Evolutionary conservation across 2,797 vertebrate genomes (phyloP).

Genomic region (Sebastes dallii): DNA sequence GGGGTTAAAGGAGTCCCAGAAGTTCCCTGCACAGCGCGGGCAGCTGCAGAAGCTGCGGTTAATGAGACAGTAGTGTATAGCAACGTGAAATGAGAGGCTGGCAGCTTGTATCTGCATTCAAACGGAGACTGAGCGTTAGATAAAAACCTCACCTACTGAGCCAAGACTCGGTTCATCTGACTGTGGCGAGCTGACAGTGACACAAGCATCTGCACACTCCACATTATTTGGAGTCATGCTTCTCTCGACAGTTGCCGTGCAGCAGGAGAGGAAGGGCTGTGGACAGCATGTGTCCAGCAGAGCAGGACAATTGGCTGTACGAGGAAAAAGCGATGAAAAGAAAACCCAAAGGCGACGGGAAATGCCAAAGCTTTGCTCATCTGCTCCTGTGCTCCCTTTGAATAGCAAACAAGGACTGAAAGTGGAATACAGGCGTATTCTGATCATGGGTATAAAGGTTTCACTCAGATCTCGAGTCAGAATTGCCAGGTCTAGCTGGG

Average conservation of each 20-base stretch:
- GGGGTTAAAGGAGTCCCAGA: slow-evolving; percentile 57
- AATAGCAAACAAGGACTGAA: slow-evolving; percentile 44
- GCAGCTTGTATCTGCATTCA: slow-evolving; percentile 47
- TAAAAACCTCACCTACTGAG: slow-evolving; percentile 42
- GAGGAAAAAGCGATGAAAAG: slow-evolving; percentile 34
- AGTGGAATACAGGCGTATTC: slow-evolving; percentile 24
- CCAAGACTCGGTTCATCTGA: slow-evolving; percentile 36
- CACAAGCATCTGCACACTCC: slow-evolving; percentile 49
- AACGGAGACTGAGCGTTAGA: slow-evolving; percentile 47
- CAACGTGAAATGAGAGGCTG: slow-evolving; percentile 38
- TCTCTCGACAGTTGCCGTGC: not conserved
- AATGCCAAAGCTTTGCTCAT: slow-evolving; percentile 32
- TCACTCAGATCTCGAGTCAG: slow-evolving; percentile 37
- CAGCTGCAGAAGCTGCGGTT: slow-evolving; percentile 36
- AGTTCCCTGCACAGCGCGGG: slow-evolving; percentile 40
- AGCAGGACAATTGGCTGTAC: slow-evolving; percentile 11
- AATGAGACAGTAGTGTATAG: slow-evolving; percentile 57
- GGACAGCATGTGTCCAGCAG: slow-evolving; percentile 23
- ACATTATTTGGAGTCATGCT: slow-evolving; percentile 38
- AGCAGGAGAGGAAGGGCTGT: slow-evolving; percentile 1
- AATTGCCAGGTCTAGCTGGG: slow-evolving; percentile 15
- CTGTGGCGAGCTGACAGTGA: slow-evolving; percentile 29
- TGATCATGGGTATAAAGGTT: slow-evolving; percentile 43
- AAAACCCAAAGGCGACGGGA: slow-evolving; percentile 13
- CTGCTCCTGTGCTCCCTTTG: slow-evolving; percentile 32